Conservation (phyloP, 2,888 invertebrate species). For the Steinernema hermaphroditum region DNA sequence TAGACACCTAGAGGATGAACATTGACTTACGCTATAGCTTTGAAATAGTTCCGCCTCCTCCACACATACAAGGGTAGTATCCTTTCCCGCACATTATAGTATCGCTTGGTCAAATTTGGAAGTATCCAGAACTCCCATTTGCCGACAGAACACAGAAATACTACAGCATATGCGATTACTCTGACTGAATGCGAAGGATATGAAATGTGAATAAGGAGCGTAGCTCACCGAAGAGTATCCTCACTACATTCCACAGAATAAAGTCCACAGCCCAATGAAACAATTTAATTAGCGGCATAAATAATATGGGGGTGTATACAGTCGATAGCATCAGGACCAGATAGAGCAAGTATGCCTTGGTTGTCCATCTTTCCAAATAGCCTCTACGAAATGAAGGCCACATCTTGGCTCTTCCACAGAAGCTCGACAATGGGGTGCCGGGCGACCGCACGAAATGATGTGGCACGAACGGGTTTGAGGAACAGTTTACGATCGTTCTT, state of each 20-base stretch:
- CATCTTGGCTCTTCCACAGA: too few relatives aligned
- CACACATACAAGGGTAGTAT: not conserved
- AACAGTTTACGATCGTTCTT: too few relatives aligned
- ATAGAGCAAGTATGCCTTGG: not conserved
- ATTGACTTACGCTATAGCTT: not conserved
- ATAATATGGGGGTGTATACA: not conserved
- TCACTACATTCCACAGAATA: slow-evolving; percentile 4
- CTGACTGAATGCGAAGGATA: too few relatives aligned
- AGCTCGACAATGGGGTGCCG: too few relatives aligned
- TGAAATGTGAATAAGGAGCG: too few relatives aligned
- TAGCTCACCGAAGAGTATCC: not conserved
- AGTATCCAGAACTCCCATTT: slow-evolving; percentile 5
- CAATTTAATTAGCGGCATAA: not conserved
- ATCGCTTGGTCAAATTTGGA: not conserved
- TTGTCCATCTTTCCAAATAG: not conserved
- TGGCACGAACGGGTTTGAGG: too few relatives aligned
- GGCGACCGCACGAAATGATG: too few relatives aligned
- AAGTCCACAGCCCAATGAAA: not conserved
- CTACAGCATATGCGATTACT: not conserved
- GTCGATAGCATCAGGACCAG: not conserved
- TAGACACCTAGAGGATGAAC: not conserved
- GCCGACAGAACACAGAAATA: not conserved
- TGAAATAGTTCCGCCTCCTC: not conserved
- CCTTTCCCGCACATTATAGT: not conserved
- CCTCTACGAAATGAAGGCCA: not conserved